Evolutionary conservation across 2,113 vertebrate species (phyloP), one percentile per base, ranked within the genome.

Genomic region (Panthera tigris): DNA sequence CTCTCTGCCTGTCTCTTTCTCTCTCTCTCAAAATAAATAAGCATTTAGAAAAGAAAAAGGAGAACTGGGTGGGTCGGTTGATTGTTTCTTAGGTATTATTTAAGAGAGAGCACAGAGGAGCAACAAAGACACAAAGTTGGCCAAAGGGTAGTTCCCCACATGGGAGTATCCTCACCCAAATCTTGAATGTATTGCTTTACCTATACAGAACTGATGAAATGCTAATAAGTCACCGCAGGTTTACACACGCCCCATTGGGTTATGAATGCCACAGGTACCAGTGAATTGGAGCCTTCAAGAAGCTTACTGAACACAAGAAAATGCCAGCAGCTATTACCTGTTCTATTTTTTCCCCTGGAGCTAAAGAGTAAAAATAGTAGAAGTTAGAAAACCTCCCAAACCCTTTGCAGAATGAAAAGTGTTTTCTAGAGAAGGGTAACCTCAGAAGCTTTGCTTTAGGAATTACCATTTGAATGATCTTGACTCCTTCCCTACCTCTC

Each of bases 401-500:
- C 50, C 27, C 14, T 63, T 69, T 39, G 55, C 31, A 89, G 29
- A 76, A 50, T 57, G 27, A 89, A 93, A 85, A 16, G 16, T 73
- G 3, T 95, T 89, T 93, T 81, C 73, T 74, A 45, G 50, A 92
- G 73, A 66, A 52, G 9, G 21, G 9, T 21, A 31, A 16, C 79
- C 63, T 83, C 31, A 63, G n/a, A 82, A 88, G 31, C 65, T 92
- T 93, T 96, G 74, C 89, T 88, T 87, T 97, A 97, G 80, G 95
- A 97, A 97, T 98, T 98, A 98, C 95, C 85, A 79, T 78, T 98
- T 97, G 96, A 97, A 82, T 98, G 90, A 97, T 15, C 1, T 83
- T 79, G 52, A 63, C 61, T 97, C 23, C 69, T 95, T 97, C 89
- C 76, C 76, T 97, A 8, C 33, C 48, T 94, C n/a, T 50, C 45